phyloP scores from a whole-genome alignment of 2,888 invertebrate species.

The Anoplius nigerrimus region DNA sequence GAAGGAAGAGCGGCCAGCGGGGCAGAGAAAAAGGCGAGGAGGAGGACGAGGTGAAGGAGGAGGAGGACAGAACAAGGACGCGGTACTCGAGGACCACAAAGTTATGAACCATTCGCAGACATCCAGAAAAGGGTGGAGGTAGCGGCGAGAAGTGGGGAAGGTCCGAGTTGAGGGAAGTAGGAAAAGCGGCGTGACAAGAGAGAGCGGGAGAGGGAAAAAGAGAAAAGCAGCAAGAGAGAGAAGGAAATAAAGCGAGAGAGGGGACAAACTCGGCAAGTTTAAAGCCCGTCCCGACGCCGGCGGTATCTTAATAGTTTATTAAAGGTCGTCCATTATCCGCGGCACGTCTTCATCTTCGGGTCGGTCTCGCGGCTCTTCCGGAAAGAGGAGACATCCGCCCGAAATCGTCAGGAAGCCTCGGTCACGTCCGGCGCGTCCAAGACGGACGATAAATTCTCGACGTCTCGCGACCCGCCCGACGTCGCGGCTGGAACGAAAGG shows the following conservation, averaged over 20 bases:
- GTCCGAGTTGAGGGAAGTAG: too few relatives aligned
- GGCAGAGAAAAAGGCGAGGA: not conserved
- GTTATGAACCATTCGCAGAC: constrained; percentile 51
- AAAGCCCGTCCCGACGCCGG: constrained; percentile 34
- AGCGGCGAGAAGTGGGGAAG: constrained; percentile 12
- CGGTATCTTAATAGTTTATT: constrained; percentile 56
- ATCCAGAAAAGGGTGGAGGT: constrained; percentile 27
- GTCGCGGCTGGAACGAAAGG: too few relatives aligned
- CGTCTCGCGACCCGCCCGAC: not conserved
- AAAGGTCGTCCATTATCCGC: constrained; percentile 53
- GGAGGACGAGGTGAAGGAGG: constrained; percentile 17
- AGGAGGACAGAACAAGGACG: constrained; percentile 9
- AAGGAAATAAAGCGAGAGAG: constrained; percentile 15
- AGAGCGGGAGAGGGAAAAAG: constrained; percentile 4
- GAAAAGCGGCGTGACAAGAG: not conserved
- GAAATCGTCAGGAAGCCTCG: constrained; percentile 13
- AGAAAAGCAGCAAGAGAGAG: constrained; percentile 16
- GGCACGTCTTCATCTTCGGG: constrained; percentile 26
- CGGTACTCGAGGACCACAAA: constrained; percentile 45
- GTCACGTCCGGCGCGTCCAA: constrained; percentile 14
- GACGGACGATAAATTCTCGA: constrained; percentile 27
- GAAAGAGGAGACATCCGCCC: not conserved
- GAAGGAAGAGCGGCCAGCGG: constrained; percentile 21
- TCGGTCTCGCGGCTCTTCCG: not conserved
- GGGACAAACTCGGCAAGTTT: constrained; percentile 28